These are phyloP conservation scores for Ceratosolen fusciceps DNA, from an alignment of 1,140 invertebrate genomes.

Conservation along the genomic window DNA sequence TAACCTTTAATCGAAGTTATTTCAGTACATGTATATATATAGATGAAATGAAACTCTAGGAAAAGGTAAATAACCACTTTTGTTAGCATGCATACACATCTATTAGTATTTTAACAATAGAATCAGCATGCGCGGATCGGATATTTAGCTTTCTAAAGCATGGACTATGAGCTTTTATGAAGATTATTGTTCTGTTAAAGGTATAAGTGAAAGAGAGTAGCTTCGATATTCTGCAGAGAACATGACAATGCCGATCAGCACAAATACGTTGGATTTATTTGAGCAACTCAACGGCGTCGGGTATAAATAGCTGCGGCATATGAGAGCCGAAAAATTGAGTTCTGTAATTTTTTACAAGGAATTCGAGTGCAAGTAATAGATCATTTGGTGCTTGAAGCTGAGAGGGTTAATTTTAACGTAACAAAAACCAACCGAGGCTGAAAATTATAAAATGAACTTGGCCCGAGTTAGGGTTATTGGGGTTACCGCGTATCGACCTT, in stretches of 20 bases:
- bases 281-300: background rate
- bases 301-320: background rate
- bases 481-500: slow-evolving; percentile 1
- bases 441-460: background rate
- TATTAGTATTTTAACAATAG: too few relatives aligned
- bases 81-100: too few relatives aligned
- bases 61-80: too few relatives aligned
- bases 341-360: background rate
- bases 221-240: too few relatives aligned
- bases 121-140: too few relatives aligned
- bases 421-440: background rate
- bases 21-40: too few relatives aligned
- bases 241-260: too few relatives aligned
- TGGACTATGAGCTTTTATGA: too few relatives aligned
- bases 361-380: background rate
- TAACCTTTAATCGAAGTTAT: too few relatives aligned
- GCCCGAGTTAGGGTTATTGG: background rate
- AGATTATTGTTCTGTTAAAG: background rate
- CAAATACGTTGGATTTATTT: too few relatives aligned
- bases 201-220: background rate
- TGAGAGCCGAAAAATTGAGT: background rate
- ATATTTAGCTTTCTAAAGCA: background rate
- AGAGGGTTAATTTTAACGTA: background rate
- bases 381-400: background rate
- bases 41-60: too few relatives aligned